Evolutionary conservation across 2,888 invertebrate species (phyloP), one percentile per base, ranked within the genome.

Genomic region (Eilema sororculum): DNA sequence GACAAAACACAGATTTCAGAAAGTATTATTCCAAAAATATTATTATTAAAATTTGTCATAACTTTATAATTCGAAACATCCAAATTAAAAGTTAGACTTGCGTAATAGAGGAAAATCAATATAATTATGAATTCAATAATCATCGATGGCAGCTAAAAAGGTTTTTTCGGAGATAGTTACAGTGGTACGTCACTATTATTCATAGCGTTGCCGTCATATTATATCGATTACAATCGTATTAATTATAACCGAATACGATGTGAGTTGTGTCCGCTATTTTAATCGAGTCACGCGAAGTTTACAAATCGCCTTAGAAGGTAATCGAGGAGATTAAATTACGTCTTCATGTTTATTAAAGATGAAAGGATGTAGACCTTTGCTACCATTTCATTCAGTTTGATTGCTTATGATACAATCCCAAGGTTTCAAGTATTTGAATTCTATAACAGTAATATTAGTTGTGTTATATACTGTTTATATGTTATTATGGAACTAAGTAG

Each of bases 271-370:
- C 76, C 73, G 68, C 69, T 62, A 79, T 77, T 82, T 65, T 80
- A 80, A 82, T 80, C 76, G 75, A 82, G 78, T 80, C 82, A 82
- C 82, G 82, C 78, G 63, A 78, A 73, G 82, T 78, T 80, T 82
- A 80, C 79, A 69, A 82, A 82, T 82, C 68, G 73, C 66, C 76
- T 70, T 80, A 79, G 78, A 77, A 77, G 74, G 68, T 64, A 63
- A 69, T 68, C 75, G 71, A 80, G 66, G 66, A 72, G 82, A 72
- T 80, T 82, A 80, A 80, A 82, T 82, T 73, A 80, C 66, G 75
- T 72, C 73, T 80, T 79, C 76, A 79, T 78, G 79, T 82, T 80
- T 76, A 77, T 75, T 82, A 67, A 75, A 74, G 71, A 81, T 67
- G 65, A 58, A 71, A 78, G 80, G 80, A 80, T 77, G 65, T 68